Percentiles rank a stretch among this genome's conserved stretches.
These are phyloP conservation scores for Papilio demoleus DNA, from an alignment of 2,888 invertebrate species.

Conservation along the genomic window DNA sequence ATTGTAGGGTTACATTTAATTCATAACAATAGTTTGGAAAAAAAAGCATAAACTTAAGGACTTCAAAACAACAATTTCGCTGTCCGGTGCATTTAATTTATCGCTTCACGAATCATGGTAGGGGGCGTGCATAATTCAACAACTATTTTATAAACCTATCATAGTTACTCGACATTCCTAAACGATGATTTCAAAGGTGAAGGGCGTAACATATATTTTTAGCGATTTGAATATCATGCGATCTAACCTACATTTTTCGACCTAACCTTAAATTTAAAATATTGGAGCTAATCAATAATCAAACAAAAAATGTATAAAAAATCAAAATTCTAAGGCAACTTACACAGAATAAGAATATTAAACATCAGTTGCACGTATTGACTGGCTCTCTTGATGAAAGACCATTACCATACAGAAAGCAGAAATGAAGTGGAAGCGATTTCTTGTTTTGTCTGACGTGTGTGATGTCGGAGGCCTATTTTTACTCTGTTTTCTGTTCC, in stretches of 20 bases:
- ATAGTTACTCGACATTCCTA: slow-evolving; percentile 59
- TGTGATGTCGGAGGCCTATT: too few species aligned
- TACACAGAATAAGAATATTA: too few species aligned
- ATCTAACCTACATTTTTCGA: background rate
- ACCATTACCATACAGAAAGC: too few species aligned
- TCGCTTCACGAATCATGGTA: slow-evolving; percentile 75
- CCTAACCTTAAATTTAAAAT: background rate
- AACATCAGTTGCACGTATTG: too few species aligned
- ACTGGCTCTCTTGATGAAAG: too few species aligned
- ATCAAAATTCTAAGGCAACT: too few species aligned
- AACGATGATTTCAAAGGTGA: slow-evolving; percentile 57
- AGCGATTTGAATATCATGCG: background rate
- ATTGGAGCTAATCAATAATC: background rate
- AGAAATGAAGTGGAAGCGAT: too few species aligned
- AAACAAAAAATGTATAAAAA: too few species aligned
- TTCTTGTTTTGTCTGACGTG: too few species aligned
- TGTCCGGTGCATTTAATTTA: slow-evolving; percentile 80
- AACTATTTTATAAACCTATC: slow-evolving; percentile 77
- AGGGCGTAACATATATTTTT: slow-evolving; percentile 2
- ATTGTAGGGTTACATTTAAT: slow-evolving; percentile 58
- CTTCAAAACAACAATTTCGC: slow-evolving; percentile 81
- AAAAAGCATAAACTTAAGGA: slow-evolving; percentile 56
- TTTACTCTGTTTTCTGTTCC: too few species aligned
- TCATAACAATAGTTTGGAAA: slow-evolving; percentile 60
- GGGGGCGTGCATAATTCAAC: slow-evolving; percentile 80